Conservation (phyloP, 2,797 vertebrate species). For the Nasua narica region DNA sequence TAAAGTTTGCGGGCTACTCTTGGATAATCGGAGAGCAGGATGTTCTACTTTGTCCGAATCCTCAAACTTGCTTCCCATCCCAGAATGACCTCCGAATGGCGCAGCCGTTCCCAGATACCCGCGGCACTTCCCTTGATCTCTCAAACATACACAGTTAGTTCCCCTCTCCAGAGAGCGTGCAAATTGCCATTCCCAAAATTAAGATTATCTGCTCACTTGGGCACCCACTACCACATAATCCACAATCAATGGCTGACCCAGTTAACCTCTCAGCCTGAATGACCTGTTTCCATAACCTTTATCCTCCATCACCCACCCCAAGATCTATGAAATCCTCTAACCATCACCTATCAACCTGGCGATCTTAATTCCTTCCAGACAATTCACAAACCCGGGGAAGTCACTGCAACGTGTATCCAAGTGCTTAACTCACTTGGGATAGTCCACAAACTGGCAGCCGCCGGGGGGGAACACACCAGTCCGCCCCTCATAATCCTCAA, state of each 20-base stretch:
- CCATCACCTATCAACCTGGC: neutral
- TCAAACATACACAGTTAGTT: neutral
- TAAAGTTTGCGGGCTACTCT: neutral
- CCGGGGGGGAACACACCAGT: neutral
- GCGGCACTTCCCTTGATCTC: neutral
- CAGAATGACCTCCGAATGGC: neutral
- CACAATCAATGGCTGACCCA: neutral
- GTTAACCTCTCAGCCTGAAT: neutral
- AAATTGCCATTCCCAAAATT: neutral
- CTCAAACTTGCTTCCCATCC: neutral
- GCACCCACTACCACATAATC: neutral
- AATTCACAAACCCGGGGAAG: neutral
- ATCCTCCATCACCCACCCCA: neutral
- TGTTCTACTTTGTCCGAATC: neutral
- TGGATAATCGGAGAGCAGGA: neutral
- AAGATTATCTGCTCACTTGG: neutral
- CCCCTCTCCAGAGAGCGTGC: neutral
- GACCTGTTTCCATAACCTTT: neutral
- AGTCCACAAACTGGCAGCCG: neutral
- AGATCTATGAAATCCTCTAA: neutral
- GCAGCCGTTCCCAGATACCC: neutral
- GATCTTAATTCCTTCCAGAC: neutral
- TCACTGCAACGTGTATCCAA: neutral
- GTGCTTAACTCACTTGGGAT: neutral
- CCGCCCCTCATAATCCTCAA: neutral